Percentiles rank a stretch among this genome's conserved stretches.
phyloP scores from a whole-genome alignment of 2,113 vertebrate species.

The Rhynchopsitta pachyrhyncha region DNA sequence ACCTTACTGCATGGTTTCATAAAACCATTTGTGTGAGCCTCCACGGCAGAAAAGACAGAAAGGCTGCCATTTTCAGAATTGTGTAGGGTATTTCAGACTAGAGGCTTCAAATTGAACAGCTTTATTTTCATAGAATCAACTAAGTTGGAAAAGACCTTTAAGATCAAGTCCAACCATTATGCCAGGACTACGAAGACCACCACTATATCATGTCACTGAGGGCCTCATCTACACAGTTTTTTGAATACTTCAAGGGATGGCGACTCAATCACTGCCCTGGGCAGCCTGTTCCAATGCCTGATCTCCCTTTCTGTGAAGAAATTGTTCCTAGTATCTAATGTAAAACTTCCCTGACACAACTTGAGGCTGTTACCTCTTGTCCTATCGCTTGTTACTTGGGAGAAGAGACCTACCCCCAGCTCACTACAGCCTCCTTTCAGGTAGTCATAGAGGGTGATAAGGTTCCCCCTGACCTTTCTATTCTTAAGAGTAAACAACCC shows the following conservation, averaged over 20 bases:
- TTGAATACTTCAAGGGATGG: not conserved
- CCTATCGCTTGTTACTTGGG: not conserved
- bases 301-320: not conserved
- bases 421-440: not conserved
- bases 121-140: not conserved
- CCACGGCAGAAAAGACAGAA: rapidly evolving
- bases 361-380: not conserved
- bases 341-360: not conserved
- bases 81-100: not conserved
- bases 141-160: not conserved
- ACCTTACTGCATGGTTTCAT: not conserved
- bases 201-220: not conserved
- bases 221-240: not conserved
- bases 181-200: not conserved
- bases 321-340: not conserved
- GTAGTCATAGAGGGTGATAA: not conserved
- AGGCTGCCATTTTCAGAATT: not conserved
- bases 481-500: not conserved
- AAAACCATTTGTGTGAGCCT: not conserved
- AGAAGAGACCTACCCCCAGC: not conserved
- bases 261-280: not conserved
- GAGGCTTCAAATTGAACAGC: not conserved
- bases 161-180: not conserved
- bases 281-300: not conserved
- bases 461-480: not conserved